Base-by-base conservation (phyloP, 2,113 vertebrate genomes). In the Tragelaphus scriptus region DNA sequence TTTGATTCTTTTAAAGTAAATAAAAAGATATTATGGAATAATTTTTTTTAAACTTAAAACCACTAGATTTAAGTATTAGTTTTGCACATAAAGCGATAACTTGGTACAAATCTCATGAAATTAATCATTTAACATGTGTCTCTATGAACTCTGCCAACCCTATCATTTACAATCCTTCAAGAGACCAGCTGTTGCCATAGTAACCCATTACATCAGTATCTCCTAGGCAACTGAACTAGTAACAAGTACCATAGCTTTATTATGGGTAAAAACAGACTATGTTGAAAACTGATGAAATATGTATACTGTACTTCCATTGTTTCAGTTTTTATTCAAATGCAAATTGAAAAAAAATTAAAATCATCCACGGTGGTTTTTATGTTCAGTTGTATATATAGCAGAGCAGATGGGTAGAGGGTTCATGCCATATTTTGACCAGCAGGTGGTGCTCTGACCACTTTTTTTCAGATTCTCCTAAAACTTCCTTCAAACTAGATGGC, bases 101-200 rank as follows among this genome's bases (percentile, higher is more conserved):
- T 98, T 98, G 98, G 98, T 98, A 99, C 95, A 98, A 99, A 99
- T 99, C 99, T 98, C 97, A 98, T 97, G 98, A 99, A 99, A 99
- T 99, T 99, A 99, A 99, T 99, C 99, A 99, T 99, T 99, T 99
- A 99, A 99, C 99, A 99, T 99, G 99, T 99, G 99, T 99, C 99
- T 99, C 98, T 98, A 99, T 99, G 99, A 99, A 99, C 99, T 99
- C 99, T 99, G 99, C 98, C 99, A 99, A 99, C 99, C 99, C 99
- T 99, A 99, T 99, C 99, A 99, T 99, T 99, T 99, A 99, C 99
- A 99, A 99, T 99, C 98, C 99, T 99, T 99, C 98, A 98, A 98
- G 99, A 99, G 99, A 99, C 99, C 99, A 99, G 98, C 97, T 99
- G 99, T 99, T 99, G 99, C 99, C 99, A 99, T 99, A 99, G 99